A percentile compares a stretch with the other conserved stretches of the same genome.
Evolutionary conservation across 2,797 vertebrate species (phyloP).

Genomic region (Bradypodion pumilum): DNA sequence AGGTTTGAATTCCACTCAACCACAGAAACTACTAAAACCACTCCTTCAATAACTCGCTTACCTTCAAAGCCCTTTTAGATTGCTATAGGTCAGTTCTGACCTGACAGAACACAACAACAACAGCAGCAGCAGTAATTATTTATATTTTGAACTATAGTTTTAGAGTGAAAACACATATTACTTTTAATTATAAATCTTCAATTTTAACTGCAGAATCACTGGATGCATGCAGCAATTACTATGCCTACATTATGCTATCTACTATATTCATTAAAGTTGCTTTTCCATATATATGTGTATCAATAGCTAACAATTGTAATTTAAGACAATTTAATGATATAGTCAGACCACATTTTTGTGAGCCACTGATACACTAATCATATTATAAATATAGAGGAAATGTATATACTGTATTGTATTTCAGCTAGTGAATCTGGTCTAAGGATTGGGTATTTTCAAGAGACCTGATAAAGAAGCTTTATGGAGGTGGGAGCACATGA

Average conservation of each 20-base stretch:
- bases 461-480: constrained; percentile 21
- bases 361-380: neutral
- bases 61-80: too few relatives aligned
- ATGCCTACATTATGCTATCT: neutral
- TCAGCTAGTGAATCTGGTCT: neutral
- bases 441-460: constrained; percentile 17
- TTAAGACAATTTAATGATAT: neutral
- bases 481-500: constrained; percentile 32
- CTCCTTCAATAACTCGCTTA: too few relatives aligned
- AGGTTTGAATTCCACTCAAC: too few relatives aligned
- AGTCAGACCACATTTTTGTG: neutral
- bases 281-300: neutral
- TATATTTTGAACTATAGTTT: neutral
- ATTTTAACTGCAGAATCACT: neutral
- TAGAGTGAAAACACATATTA: neutral
- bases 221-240: neutral
- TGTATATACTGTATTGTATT: neutral
- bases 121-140: too few relatives aligned
- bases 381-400: constrained; percentile 16
- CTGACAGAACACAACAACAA: too few relatives aligned
- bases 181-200: neutral
- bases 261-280: neutral
- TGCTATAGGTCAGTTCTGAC: too few relatives aligned
- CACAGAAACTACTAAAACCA: too few relatives aligned
- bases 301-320: neutral